Conservation (phyloP, 1,140 invertebrate genomes). For the Cyclargus thomasi region DNA sequence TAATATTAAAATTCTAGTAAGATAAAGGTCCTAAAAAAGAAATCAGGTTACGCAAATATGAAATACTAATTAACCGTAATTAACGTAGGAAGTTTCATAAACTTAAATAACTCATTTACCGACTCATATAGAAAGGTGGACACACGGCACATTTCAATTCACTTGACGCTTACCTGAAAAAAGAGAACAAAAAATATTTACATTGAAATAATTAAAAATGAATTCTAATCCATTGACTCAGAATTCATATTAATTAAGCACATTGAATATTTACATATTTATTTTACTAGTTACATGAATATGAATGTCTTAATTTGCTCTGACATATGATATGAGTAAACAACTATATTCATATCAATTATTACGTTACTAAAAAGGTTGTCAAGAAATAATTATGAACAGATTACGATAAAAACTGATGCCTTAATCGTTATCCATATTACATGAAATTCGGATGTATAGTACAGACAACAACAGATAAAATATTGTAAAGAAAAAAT, state of each 20-base stretch:
- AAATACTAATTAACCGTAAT: neutral
- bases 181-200: slow-evolving; percentile 9
- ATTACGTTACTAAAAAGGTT: slow-evolving; percentile 13
- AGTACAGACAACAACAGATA: neutral
- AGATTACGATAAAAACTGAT: neutral
- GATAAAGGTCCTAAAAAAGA: neutral
- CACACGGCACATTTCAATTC: slow-evolving; percentile 8
- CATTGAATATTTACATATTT: slow-evolving; percentile 6
- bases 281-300: slow-evolving; percentile 9
- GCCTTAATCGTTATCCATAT: neutral
- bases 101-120: neutral
- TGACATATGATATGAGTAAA: slow-evolving; percentile 16
- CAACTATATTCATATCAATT: slow-evolving; percentile 9
- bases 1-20: neutral
- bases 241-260: slow-evolving; percentile 1
- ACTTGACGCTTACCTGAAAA: slow-evolving; percentile 1
- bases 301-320: slow-evolving; percentile 9
- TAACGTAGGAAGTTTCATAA: neutral
- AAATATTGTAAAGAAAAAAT: too few relatives aligned
- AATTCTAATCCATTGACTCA: neutral
- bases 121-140: neutral
- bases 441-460: neutral
- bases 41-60: neutral
- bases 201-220: neutral
- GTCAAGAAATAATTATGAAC: neutral